Evolutionary conservation across 2,797 vertebrate species (phyloP), one percentile per base, ranked within the genome.

Genomic region (Leucoraja ocellata): DNA sequence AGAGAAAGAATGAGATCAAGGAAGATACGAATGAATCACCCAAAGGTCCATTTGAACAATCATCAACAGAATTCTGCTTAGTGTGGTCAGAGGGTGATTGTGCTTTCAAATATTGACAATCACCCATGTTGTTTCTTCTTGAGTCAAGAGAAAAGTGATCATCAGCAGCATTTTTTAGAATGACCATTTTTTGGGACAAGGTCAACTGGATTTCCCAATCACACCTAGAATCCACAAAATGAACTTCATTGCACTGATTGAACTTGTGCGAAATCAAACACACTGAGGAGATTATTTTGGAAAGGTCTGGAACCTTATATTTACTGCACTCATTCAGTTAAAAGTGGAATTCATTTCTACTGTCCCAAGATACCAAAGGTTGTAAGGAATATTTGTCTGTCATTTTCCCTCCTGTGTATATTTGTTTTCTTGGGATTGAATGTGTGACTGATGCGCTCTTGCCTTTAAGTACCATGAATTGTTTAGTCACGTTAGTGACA

Each of bases 291-390:
- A n/a, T 63, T 54, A 58, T 65, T 18, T 2, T 63, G 10, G 65
- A 28, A 18, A 28, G 36, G 63, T 91, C 23, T 73, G 10, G 36
- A 54, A 32, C 36, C 23, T 46, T 74, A 73, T 74, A 23, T 73
- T 91, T 91, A 91, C 88, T 11, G 68, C 21, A 73, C 10, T 16
- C 68, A 39, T 73, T 54, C 90, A 74, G 90, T 91, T 73, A 74
- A 25, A 54, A 73, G 36, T 11, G 68, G 28, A 74, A 91, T 91
- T 74, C 14, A 18, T 32, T 86, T 65, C 61, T 28, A 65, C 58
- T 14, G 28, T 86, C 58, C 25, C 5, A 65, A 28, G 83, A 23
- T 63, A 58, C 25, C n/a, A 61, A 63, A 63, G 11, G 28, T 58
- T 18, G 14, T 86, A 61, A 86, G 58, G 65, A 86, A 32, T 86